These are phyloP conservation scores for Columba guinea DNA, from an alignment of 2,797 vertebrate species.

Conservation along the genomic window DNA sequence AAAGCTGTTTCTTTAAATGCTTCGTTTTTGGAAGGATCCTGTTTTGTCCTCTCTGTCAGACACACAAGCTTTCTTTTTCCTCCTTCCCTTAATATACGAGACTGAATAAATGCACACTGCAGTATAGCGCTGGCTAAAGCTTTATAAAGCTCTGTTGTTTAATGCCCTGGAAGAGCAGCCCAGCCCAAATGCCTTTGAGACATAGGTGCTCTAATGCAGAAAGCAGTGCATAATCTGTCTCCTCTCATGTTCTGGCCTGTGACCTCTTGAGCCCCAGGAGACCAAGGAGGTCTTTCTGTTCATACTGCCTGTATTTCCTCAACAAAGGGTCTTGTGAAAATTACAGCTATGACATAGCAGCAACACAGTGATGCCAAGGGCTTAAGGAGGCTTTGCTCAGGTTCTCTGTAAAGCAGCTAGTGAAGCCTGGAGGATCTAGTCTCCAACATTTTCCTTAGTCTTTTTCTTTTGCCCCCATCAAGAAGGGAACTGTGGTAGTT, in stretches of 20 bases:
- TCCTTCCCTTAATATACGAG: background rate
- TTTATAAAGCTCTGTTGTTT: background rate
- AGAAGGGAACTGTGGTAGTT: accelerated
- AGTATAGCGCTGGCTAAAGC: background rate
- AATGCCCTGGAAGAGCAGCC: background rate
- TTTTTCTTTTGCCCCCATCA: background rate
- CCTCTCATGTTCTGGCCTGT: background rate
- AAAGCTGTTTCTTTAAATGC: background rate
- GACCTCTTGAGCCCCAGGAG: constrained; percentile 15
- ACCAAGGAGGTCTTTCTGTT: background rate
- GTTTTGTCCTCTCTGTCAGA: background rate
- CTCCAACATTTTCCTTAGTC: background rate
- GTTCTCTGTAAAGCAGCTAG: background rate
- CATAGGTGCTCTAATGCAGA: constrained; percentile 20
- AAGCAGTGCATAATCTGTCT: constrained; percentile 10
- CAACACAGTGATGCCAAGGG: accelerated
- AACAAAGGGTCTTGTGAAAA: background rate
- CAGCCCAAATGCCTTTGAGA: background rate
- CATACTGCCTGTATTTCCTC: constrained; percentile 7
- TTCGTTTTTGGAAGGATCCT: background rate
- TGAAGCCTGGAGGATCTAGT: background rate
- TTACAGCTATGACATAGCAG: background rate
- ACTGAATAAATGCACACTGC: background rate
- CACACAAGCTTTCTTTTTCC: background rate
- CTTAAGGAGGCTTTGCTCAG: background rate